Evolutionary conservation across 2,113 vertebrate genomes (phyloP).

Genomic region (Meleagris gallopavo): DNA sequence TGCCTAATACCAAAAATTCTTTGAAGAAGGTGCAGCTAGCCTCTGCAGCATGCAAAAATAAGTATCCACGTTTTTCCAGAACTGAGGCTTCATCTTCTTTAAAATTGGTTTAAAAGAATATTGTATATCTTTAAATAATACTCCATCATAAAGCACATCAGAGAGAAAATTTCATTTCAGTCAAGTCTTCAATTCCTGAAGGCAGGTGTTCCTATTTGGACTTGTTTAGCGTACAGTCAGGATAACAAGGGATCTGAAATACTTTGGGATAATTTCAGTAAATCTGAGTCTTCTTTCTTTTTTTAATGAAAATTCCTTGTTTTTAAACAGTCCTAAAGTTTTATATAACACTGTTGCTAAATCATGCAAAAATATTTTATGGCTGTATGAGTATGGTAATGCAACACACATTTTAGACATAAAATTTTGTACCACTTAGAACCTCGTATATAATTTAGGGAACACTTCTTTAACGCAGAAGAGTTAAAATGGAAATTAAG

Average conservation of each 20-base stretch:
- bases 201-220: not conserved
- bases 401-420: not conserved
- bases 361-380: not conserved
- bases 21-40: not conserved
- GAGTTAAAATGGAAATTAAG: conserved; percentile 10
- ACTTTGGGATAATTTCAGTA: conserved; percentile 12
- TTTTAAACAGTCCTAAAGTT: not conserved
- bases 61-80: not conserved
- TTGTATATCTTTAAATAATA: not conserved
- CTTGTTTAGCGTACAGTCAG: not conserved
- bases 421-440: not conserved
- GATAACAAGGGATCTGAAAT: not conserved
- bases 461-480: not conserved
- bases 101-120: not conserved
- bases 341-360: not conserved
- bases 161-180: not conserved
- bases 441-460: not conserved
- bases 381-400: not conserved
- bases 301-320: not conserved
- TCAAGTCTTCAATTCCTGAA: not conserved
- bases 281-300: not conserved
- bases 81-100: not conserved
- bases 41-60: not conserved
- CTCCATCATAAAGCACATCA: not conserved
- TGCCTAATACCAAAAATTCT: not conserved